phyloP scores from a whole-genome alignment of 2,888 invertebrate genomes.

The Diadromus collaris region DNA sequence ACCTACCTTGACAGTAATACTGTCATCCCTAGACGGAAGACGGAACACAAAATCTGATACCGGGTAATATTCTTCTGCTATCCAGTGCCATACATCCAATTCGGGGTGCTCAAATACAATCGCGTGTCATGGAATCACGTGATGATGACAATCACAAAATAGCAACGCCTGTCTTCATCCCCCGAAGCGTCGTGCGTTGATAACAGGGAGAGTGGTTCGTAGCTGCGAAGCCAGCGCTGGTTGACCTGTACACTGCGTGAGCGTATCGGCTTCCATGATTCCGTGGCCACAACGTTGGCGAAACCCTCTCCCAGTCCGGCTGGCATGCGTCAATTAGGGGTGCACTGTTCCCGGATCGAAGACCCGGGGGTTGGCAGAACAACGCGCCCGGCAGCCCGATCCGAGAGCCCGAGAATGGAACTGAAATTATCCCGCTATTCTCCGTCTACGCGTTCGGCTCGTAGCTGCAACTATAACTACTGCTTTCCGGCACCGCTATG shows the following conservation, averaged over 20 bases:
- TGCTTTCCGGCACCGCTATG: background rate
- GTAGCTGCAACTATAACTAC: slow-evolving; percentile 14
- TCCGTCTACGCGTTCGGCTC: slow-evolving; percentile 31
- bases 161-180: background rate
- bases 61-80: no score
- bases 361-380: background rate
- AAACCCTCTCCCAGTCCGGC: slow-evolving; percentile 6
- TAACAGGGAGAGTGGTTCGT: background rate
- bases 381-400: slow-evolving; percentile 19
- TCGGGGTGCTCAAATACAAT: no score
- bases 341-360: slow-evolving; percentile 43
- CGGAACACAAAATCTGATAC: no score
- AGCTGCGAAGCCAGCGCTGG: background rate
- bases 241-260: background rate
- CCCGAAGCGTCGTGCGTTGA: background rate
- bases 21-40: no score
- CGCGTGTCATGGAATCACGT: background rate
- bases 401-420: slow-evolving; percentile 31
- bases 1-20: no score
- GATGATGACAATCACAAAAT: background rate
- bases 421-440: slow-evolving; percentile 57
- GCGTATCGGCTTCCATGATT: slow-evolving; percentile 8
- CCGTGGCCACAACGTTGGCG: background rate
- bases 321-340: slow-evolving; percentile 44
- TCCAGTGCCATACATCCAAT: no score